Conservation (phyloP, 2,113 vertebrate species). For the Leiothrix lutea region DNA sequence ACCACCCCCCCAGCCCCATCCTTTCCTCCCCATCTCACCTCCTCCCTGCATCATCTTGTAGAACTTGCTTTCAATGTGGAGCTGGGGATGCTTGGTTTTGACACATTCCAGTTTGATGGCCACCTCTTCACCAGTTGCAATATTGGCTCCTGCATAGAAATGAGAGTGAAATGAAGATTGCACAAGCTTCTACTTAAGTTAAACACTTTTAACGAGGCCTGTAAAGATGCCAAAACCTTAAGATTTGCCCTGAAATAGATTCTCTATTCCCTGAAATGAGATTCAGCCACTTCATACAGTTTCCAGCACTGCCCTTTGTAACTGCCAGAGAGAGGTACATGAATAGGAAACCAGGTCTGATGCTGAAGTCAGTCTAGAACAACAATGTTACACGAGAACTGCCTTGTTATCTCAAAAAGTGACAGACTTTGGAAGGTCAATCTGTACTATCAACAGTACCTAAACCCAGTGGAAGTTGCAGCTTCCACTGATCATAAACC, state of each 20-base stretch:
- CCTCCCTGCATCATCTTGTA: constrained; percentile 99
- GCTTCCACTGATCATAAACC: not conserved
- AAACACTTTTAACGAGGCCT: not conserved
- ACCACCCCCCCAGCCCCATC: not conserved
- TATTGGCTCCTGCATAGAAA: constrained; percentile 87
- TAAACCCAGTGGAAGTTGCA: not conserved
- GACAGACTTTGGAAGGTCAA: not conserved
- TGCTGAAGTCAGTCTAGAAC: not conserved
- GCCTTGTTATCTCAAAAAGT: not conserved
- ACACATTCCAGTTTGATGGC: constrained; percentile 98
- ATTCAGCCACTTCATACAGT: not conserved
- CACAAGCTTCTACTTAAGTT: not conserved
- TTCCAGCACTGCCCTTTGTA: not conserved
- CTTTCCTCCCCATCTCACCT: constrained; percentile 75
- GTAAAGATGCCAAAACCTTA: not conserved
- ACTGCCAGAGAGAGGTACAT: not conserved
- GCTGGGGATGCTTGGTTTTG: constrained; percentile 96
- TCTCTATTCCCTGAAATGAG: not conserved
- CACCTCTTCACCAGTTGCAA: constrained; percentile 94
- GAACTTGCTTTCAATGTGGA: constrained; percentile 99
- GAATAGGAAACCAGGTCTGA: not conserved
- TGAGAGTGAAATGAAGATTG: not conserved
- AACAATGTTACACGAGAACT: not conserved
- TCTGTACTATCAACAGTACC: not conserved
- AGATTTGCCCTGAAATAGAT: not conserved